Base-by-base conservation (phyloP, 2,797 vertebrate species). In the Galago senegalensis region DNA sequence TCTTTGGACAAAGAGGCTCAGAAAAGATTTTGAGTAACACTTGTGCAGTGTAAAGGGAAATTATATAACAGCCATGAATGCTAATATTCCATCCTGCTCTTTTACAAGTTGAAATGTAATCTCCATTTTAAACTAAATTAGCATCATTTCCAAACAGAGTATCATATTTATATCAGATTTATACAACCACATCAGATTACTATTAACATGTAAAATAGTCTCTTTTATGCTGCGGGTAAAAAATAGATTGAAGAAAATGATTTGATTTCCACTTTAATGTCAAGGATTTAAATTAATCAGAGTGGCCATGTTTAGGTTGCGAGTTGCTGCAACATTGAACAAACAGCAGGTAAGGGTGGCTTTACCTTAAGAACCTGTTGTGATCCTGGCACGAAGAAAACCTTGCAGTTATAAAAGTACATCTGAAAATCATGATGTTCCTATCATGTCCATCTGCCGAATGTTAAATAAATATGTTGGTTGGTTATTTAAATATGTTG, bases 381-480 rank as follows among this genome's bases (percentile, higher is more conserved):
- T 92, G 97, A 87, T 98, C 97, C 97, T 98, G 98, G 98, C 98
- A 95, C n/a, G 70, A 98, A 98, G 98, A 98, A 99, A 99, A 99
- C 98, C 98, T 97, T 97, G 97, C 98, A 98, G 99, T 99, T 98
- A 98, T 99, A 98, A 99, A 99, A 99, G 99, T 99, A 99, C 99
- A 98, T 99, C 99, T 99, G 98, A 99, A 99, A 99, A 99, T 99
- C 99, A 99, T 99, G 99, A 99, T 99, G 99, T 99, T 99, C 99
- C 99, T 99, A 99, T 99, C 99, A 99, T 99, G 99, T 99, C 99
- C 99, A 99, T 99, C 99, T 99, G 99, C 99, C 98, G 98, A 99
- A 99, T 98, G 98, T 98, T 99, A 98, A 98, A 98, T 99, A 98
- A 99, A 99, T 99, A 99, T 98, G 98, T 98, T 98, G 97, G 98